A percentile compares a stretch with the other conserved stretches of the same genome.
These are phyloP conservation scores for Lycia hirtaria DNA, from an alignment of 2,888 invertebrate species.

Conservation along the genomic window DNA sequence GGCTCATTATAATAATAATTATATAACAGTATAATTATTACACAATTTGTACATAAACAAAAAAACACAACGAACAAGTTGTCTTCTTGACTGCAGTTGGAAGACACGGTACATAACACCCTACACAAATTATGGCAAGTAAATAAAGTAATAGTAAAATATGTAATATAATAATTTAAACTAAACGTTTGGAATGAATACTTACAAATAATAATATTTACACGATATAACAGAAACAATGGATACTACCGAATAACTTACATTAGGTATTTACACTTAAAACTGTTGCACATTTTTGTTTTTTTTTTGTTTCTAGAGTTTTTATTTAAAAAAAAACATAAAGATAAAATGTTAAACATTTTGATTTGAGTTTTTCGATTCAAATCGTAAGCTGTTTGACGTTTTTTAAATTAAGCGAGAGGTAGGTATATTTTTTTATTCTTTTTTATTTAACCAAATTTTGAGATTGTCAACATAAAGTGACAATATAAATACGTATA, in stretches of 20 bases:
- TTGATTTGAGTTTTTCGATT: neutral
- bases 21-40: conserved; percentile 72
- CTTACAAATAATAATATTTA: conserved; percentile 74
- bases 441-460: too few relatives aligned
- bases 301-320: conserved; percentile 19
- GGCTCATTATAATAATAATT: conserved; percentile 54
- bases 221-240: conserved; percentile 79
- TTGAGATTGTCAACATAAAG: neutral
- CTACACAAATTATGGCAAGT: conserved; percentile 81
- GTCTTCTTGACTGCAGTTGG: conserved; percentile 69
- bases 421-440: too few relatives aligned
- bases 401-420: conserved; percentile 1
- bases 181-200: conserved; percentile 81
- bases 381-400: conserved; percentile 9
- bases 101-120: conserved; percentile 75
- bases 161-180: conserved; percentile 77
- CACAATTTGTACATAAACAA: conserved; percentile 77
- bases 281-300: conserved; percentile 27
- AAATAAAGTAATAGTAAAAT: conserved; percentile 73
- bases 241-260: conserved; percentile 53
- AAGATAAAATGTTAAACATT: conserved; percentile 3
- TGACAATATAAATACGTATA: neutral
- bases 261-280: conserved; percentile 57
- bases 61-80: conserved; percentile 76
- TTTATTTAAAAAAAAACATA: conserved; percentile 14